Evolutionary conservation across 2,888 invertebrate species (phyloP), one percentile per base, ranked within the genome.

Genomic region (Trachelus stipa): DNA sequence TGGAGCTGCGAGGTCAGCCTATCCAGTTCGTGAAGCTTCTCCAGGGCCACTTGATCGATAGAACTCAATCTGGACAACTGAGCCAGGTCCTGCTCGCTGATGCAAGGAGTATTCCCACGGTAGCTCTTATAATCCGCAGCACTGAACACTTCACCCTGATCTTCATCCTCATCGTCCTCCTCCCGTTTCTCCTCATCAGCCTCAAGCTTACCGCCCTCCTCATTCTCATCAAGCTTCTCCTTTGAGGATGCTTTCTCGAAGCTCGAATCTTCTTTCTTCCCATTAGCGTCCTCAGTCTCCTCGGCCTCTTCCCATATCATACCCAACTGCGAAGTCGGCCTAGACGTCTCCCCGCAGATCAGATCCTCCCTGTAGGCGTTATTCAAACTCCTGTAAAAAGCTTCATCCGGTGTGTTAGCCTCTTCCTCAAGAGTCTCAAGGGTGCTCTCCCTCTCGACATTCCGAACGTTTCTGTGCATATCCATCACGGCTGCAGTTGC

Each of bases 231-330:
- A 34, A 81, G 74, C 68, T 86, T 81, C 33, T 87, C 85, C 76
- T 78, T 75, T 30, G 75, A 34, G 31, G 79, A 76, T 31, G 40
- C 68, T 11, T 76, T 77, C 69, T 79, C 76, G 34, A 76, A 76
- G 74, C 74, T 56, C 56, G 73, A 73, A 68, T 69, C 79, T 15
- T 90, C 90, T 76, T 91, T 91, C 69, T 92, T 92, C 0, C 92
- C 93, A 77, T 92, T 92, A 31, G 91, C 91, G 73, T 94, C 94
- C 81, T 95, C 95, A 35, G 92, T 92, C 85, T 97, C 96, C 91
- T 96, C 96, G 15, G 95, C 95, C 85, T 96, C 96, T 91, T 97
- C 97, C 95, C 97, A 96, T 85, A 97, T 97, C 95, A 97, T 96
- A 81, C 95, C 96, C 83, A 97, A 92, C 85, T 97, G 96, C 75